Percentiles rank a stretch among this genome's conserved stretches.
phyloP scores from a whole-genome alignment of 2,797 vertebrate genomes.

The Mus spretus region DNA sequence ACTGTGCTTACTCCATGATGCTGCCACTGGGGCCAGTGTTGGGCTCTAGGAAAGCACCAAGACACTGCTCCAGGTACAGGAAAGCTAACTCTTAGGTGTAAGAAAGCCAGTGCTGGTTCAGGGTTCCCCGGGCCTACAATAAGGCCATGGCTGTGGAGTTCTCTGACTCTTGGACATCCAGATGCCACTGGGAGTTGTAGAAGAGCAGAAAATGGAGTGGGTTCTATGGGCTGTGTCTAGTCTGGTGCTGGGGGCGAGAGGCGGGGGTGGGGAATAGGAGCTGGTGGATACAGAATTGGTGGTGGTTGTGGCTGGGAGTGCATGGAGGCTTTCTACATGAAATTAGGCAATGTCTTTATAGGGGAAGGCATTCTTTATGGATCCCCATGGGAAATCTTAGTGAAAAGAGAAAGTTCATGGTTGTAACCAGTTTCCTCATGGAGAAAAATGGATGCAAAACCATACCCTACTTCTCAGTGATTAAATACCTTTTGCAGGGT shows the following conservation, averaged over 20 bases:
- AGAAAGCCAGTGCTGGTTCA: not conserved
- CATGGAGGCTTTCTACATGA: not conserved
- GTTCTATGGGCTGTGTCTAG: too few relatives aligned
- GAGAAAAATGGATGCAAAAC: not conserved
- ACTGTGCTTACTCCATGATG: rapidly evolving
- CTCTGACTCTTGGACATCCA: not conserved
- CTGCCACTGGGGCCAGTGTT: not conserved
- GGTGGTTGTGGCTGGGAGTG: not conserved
- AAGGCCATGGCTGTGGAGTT: not conserved
- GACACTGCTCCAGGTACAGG: too few relatives aligned
- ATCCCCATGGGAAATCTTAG: not conserved
- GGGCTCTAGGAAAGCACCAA: too few relatives aligned
- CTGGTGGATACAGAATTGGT: too few relatives aligned
- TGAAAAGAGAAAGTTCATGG: not conserved
- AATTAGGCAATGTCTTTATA: not conserved
- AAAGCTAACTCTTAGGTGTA: too few relatives aligned
- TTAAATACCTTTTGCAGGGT: not conserved
- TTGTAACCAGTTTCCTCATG: not conserved
- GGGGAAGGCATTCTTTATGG: not conserved
- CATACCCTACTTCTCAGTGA: not conserved
- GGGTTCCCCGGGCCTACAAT: not conserved
- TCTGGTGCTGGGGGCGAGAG: too few relatives aligned
- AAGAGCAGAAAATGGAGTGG: not conserved
- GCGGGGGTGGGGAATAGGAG: rapidly evolving
- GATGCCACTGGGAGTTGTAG: not conserved